Evolutionary conservation across 2,113 vertebrate species (phyloP), one percentile per base, ranked within the genome.

Genomic region (Plestiodon gilberti): DNA sequence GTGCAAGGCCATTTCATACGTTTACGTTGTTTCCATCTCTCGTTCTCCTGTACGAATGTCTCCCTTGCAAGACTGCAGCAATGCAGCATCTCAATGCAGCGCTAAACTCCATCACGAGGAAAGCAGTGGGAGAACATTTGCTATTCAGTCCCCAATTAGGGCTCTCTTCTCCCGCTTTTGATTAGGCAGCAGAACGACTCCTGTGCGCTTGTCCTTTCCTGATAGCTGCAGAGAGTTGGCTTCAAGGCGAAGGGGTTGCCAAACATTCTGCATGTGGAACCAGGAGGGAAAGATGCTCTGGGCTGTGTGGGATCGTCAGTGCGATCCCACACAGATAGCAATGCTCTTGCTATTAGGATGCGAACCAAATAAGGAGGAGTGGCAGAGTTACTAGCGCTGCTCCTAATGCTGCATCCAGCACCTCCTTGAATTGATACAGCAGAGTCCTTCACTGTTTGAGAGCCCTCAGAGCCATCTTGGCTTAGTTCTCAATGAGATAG

Each of bases 401-500:
- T 71, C 0, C 43, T 48, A 48, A 48, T 48, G 43, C 0, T 4
- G 1, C 64, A 69, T 57, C 76, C 14, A 52, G 8, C 0, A 1
- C 3, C n/a, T 76, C 15, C 13, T 18, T 55, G 65, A 76, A n/a
- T 52, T 40, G 59, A 40, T 14, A 4, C 62, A 64, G 33, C 0
- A 8, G 25, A 61, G 74, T 2, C 33, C 1, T 15, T 20, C 6
- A 0, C 9, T n/a, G 43, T 59, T 0, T 1, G 40, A 35, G 28
- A 17, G 30, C 11, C 13, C 14, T 80, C 2, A 1, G 0, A 1
- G 48, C 75, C 52, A 2, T 10, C 28, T n/a, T 86, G 52, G 14
- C 38, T 79, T 88, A 11, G 17, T 28, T 28, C 25, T 38, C 1
- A 1, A 14, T 18, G 33, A 13, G 52, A 22, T 13, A n/a, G 4